Evolutionary conservation across 2,113 vertebrate species (phyloP).

Genomic region (Mola mola): DNA sequence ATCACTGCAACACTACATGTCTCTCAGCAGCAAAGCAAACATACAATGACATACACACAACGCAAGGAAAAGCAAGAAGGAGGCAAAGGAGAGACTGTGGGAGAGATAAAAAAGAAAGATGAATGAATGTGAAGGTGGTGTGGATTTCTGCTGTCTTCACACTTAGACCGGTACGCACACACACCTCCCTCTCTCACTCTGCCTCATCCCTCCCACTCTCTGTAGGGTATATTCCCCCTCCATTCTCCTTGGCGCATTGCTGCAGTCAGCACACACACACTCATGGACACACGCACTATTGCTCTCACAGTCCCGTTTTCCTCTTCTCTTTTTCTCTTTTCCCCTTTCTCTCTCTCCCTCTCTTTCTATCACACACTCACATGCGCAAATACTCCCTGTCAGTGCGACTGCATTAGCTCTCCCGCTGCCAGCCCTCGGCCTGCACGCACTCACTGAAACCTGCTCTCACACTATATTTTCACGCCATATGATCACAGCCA

Average conservation of each 20-base stretch:
- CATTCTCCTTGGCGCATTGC: conserved; percentile 83
- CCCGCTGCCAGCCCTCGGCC: conserved; percentile 51
- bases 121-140: conserved; percentile 69
- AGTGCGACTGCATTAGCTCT: conserved; percentile 74
- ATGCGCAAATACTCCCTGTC: conserved; percentile 43
- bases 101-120: conserved; percentile 53
- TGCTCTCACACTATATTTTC: conserved; percentile 39
- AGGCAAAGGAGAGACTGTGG: conserved; percentile 19
- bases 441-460: conserved; percentile 22
- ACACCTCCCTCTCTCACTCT: conserved; percentile 49
- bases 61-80: conserved; percentile 11
- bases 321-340: too few relatives aligned
- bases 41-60: neutral
- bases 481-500: conserved; percentile 13
- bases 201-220: conserved; percentile 51
- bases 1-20: conserved; percentile 72
- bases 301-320: too few relatives aligned
- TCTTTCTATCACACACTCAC: conserved; percentile 25
- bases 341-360: too few relatives aligned
- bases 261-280: conserved; percentile 77
- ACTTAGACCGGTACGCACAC: conserved; percentile 21
- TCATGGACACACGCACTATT: conserved; percentile 36
- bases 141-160: conserved; percentile 60
- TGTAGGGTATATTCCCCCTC: conserved; percentile 79
- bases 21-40: conserved; percentile 43